These are phyloP conservation scores for Operophtera brumata DNA, from an alignment of 2,888 invertebrate genomes.

Conservation along the genomic window DNA sequence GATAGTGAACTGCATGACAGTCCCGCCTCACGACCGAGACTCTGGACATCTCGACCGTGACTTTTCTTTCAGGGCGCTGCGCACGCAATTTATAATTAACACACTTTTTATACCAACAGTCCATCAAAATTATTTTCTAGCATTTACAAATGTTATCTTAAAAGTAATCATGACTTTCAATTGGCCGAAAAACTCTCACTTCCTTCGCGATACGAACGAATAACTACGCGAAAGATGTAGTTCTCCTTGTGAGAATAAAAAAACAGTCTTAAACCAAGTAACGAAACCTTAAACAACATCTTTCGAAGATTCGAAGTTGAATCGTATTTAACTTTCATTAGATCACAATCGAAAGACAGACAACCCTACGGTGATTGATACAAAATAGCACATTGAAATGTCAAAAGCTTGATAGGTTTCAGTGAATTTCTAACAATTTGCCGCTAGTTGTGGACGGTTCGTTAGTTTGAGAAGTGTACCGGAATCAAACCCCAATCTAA, in stretches of 20 bases:
- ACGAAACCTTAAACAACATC: neutral
- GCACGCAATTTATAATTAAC: constrained; percentile 58
- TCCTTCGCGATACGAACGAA: constrained; percentile 7
- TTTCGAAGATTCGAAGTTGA: too few species aligned
- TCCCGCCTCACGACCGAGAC: constrained; percentile 43
- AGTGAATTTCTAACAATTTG: constrained; percentile 70
- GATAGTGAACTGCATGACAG: constrained; percentile 27
- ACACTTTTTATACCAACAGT: constrained; percentile 44
- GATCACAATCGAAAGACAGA: neutral
- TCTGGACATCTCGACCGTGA: constrained; percentile 69
- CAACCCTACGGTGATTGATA: constrained; percentile 54
- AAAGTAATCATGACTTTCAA: constrained; percentile 29
- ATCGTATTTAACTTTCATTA: constrained; percentile 17
- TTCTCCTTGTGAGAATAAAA: neutral
- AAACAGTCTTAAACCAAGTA: neutral
- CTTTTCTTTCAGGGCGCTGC: constrained; percentile 65
- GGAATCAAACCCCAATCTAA: constrained; percentile 67
- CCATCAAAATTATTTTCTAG: constrained; percentile 30
- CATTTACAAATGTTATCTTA: constrained; percentile 29
- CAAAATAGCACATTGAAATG: constrained; percentile 61
- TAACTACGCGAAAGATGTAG: constrained; percentile 12
- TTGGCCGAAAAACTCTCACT: constrained; percentile 30
- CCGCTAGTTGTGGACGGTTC: constrained; percentile 59
- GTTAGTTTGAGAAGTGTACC: constrained; percentile 77
- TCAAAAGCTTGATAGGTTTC: constrained; percentile 62